Evolutionary conservation across 2,888 invertebrate genomes (phyloP), one percentile per base, ranked within the genome.

Genomic region (Petrophora chlorosata): DNA sequence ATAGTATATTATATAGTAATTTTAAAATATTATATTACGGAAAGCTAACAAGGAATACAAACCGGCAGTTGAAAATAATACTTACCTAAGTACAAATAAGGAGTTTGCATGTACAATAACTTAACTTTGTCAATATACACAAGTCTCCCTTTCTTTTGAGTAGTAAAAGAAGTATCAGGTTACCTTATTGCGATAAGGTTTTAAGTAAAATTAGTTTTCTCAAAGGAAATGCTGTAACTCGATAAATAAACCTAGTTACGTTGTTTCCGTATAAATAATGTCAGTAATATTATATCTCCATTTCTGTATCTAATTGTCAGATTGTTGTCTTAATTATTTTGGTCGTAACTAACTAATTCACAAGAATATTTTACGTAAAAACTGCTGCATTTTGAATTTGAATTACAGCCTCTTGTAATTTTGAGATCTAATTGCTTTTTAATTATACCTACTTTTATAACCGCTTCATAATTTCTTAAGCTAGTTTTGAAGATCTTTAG

Each of bases 191-290:
- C 15, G 35, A 26, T 16, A 28, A 16, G 38, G 16, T 23, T 26
- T 26, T 26, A 26, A 16, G 7, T 15, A 8, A 10, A 17, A 2
- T 4, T n/a, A 5, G 4, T 12, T 28, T 26, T 10, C 19, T 13
- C 17, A 8, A 29, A 13, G 26, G 19, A 39, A 39, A 17, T 5
- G 17, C 19, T 23, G 25, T 36, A 16, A 36, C 36, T 29, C 12
- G 13, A 30, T 22, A 17, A 41, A 29, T 29, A 29, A 16, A 5
- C 4, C 29, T 14, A 15, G 30, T 17, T 38, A 38, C 25, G 23
- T 8, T 22, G 9, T 32, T 46, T 39, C 45, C 33, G 33, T 39
- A 15, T 9, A 23, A 38, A 22, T 39, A 46, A 39, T 34, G 40
- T n/a, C 13, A 10, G 15, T 10, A 40, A 34, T n/a, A n/a, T n/a